Evolutionary conservation across 2,888 invertebrate genomes (phyloP).

Genomic region (Perizoma flavofasciatum): DNA sequence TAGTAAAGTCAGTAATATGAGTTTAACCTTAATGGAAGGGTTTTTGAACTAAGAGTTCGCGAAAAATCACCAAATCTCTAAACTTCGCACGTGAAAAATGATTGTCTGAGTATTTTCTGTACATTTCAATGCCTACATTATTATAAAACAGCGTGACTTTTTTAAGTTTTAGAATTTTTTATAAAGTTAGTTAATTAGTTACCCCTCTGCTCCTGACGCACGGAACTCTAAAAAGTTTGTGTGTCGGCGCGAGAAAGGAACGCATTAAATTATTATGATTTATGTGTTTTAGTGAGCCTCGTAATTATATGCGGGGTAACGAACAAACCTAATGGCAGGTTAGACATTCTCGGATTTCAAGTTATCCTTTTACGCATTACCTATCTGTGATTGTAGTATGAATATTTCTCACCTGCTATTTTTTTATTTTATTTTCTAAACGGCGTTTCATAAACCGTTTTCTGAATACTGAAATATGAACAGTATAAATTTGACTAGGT

Average conservation of each 20-base stretch:
- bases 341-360: slow-evolving; percentile 44
- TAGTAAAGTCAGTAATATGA: no score
- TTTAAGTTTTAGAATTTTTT: no score
- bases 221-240: slow-evolving; percentile 23
- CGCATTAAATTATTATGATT: slow-evolving; percentile 83
- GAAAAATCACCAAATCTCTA: no score
- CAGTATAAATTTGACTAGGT: no score
- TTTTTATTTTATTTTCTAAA: not conserved
- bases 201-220: not conserved
- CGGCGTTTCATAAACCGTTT: no score
- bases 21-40: no score
- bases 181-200: not conserved
- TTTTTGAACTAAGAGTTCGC: no score
- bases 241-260: slow-evolving; percentile 62
- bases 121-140: no score
- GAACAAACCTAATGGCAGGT: slow-evolving; percentile 63
- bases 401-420: slow-evolving; percentile 6
- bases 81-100: no score
- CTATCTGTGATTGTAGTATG: slow-evolving; percentile 2
- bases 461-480: no score
- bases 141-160: not conserved
- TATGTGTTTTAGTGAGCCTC: slow-evolving; percentile 78
- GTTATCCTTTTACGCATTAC: slow-evolving; percentile 27
- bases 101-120: no score
- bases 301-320: slow-evolving; percentile 77